Evolutionary conservation across 2,113 vertebrate genomes (phyloP).

Genomic region (Phrynocephalus versicolor): DNA sequence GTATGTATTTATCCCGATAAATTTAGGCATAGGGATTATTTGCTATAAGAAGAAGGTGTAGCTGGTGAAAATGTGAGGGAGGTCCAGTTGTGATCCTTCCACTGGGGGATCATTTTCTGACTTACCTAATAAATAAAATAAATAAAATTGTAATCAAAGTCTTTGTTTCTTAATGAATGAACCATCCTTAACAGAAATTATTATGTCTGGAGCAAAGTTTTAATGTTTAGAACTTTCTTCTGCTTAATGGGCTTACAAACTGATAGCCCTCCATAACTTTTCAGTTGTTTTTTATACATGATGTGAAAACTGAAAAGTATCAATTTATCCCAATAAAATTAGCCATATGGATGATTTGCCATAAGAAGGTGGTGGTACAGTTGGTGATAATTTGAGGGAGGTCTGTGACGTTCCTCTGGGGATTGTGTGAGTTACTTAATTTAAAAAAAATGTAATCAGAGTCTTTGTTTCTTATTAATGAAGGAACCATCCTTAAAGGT

Average conservation of each 20-base stretch:
- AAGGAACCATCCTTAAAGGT: neutral
- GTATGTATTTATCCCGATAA: constrained; percentile 62
- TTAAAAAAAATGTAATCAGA: constrained; percentile 43
- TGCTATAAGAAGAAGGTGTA: constrained; percentile 40
- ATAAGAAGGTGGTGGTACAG: constrained; percentile 27
- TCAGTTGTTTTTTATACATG: constrained; percentile 29
- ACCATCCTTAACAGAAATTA: neutral
- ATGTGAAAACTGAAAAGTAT: constrained; percentile 44
- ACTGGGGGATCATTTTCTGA: constrained; percentile 42
- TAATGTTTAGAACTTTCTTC: neutral
- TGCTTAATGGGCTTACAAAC: neutral
- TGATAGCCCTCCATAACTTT: constrained; percentile 15
- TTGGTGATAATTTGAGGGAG: constrained; percentile 41
- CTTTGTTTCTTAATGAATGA: neutral
- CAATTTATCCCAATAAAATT: constrained; percentile 61
- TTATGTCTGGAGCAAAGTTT: neutral
- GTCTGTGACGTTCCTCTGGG: constrained; percentile 43
- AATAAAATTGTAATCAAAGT: constrained; percentile 54
- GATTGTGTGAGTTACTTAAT: constrained; percentile 58
- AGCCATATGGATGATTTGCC: constrained; percentile 45
- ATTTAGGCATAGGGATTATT: constrained; percentile 45
- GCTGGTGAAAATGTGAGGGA: constrained; percentile 37
- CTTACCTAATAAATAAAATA: constrained; percentile 71
- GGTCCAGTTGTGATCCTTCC: constrained; percentile 37
- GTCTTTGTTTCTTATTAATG: constrained; percentile 3